Conservation (phyloP, 53 echinoderm and acorn worm genomes). For the Henricia sp. region DNA sequence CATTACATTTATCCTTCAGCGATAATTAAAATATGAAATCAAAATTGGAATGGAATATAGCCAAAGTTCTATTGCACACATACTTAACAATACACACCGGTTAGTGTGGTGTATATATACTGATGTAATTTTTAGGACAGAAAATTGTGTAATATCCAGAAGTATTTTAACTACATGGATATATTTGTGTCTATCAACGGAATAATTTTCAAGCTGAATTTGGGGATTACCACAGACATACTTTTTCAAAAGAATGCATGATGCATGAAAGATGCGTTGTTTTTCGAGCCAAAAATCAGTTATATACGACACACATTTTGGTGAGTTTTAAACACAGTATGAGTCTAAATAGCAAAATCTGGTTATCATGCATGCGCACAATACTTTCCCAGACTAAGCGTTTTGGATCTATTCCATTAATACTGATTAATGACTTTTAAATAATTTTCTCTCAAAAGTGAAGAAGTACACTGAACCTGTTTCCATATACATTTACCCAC, state of each 20-base stretch:
- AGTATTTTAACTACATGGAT: not conserved
- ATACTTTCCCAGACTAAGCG: conserved; percentile 27
- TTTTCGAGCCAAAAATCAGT: not conserved
- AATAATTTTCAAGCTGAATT: not conserved
- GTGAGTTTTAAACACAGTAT: conserved; percentile 57
- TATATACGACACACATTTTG: not conserved
- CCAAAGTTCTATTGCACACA: conserved; percentile 66
- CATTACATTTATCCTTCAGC: not conserved
- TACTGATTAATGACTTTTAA: conserved; percentile 45
- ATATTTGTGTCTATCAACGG: too few relatives aligned
- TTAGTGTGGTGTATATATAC: not conserved
- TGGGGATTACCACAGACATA: too few relatives aligned
- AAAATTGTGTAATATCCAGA: not conserved
- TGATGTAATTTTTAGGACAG: conserved; percentile 1
- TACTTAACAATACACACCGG: conserved; percentile 49
- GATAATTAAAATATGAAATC: conserved; percentile 25
- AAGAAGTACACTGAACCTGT: too few relatives aligned
- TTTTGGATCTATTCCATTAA: conserved; percentile 44
- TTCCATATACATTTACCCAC: too few relatives aligned
- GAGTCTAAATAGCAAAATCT: conserved; percentile 25
- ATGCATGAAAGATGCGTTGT: not conserved
- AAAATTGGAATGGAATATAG: conserved; percentile 61
- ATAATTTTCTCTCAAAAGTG: too few relatives aligned
- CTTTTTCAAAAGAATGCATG: not conserved
- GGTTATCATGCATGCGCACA: not conserved